These are phyloP conservation scores for Ophioninae sp. DNA, from an alignment of 2,888 invertebrate genomes.

Conservation along the genomic window DNA sequence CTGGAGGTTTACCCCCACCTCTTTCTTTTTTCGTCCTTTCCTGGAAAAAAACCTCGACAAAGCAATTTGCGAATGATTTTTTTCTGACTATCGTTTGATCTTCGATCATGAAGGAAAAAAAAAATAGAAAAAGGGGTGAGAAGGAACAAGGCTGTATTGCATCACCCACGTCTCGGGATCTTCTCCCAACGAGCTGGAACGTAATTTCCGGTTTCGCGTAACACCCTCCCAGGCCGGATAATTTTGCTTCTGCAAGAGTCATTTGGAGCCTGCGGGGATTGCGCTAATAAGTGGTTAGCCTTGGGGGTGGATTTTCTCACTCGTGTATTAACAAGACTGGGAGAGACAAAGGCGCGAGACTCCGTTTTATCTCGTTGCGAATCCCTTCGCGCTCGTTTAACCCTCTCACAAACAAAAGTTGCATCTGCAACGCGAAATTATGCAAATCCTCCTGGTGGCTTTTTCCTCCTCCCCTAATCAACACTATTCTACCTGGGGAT, in stretches of 20 bases:
- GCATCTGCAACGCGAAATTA: slow-evolving; percentile 58
- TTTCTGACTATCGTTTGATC: too few relatives aligned
- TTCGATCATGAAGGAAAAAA: too few relatives aligned
- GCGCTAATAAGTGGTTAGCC: slow-evolving; percentile 54
- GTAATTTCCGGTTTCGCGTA: slow-evolving; percentile 16
- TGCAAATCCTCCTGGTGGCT: slow-evolving; percentile 47
- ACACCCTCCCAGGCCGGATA: slow-evolving; percentile 23
- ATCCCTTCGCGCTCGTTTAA: slow-evolving; percentile 15
- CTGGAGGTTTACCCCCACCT: too few relatives aligned
- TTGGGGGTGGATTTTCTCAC: slow-evolving; percentile 45
- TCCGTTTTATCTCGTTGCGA: slow-evolving; percentile 27
- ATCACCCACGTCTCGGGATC: neutral
- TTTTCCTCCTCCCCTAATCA: neutral
- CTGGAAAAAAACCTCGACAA: too few relatives aligned
- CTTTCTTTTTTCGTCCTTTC: too few relatives aligned
- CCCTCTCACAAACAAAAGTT: slow-evolving; percentile 52
- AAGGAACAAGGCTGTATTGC: neutral
- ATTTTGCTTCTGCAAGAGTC: slow-evolving; percentile 35
- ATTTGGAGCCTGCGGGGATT: slow-evolving; percentile 48
- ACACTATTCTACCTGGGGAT: slow-evolving; percentile 38
- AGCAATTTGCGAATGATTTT: too few relatives aligned
- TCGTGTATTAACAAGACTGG: slow-evolving; percentile 18
- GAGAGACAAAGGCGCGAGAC: slow-evolving; percentile 27
- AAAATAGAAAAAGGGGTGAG: too few relatives aligned
- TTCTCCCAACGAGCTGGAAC: slow-evolving; percentile 11